Evolutionary conservation across 2,888 invertebrate genomes (phyloP), one percentile per base, ranked within the genome.

Genomic region (Leptinotarsa peninsularis): DNA sequence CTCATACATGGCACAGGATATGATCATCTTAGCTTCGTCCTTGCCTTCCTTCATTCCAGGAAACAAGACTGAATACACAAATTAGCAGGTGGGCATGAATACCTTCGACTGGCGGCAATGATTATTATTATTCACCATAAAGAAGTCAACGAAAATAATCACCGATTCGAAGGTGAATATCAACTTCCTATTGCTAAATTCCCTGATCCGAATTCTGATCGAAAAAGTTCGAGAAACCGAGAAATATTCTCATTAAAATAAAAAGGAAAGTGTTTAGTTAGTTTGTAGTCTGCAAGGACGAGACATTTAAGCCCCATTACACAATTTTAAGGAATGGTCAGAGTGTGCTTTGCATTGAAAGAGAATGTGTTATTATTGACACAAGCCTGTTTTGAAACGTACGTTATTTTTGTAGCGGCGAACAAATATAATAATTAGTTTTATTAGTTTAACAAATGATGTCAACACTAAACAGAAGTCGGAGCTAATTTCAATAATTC

Each of bases 241-340:
- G 18, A 70, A 49, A 49, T 18, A 52, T 63, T 43, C 49, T 54
- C 66, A 72, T 72, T 72, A 71, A 71, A 71, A 72, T 66, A 76
- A 76, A 76, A 76, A 72, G 76, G 76, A 76, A 76, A 76, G 76
- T 74, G 69, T 69, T 76, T 66, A 70, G 72, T 72, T 72, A 52
- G 18, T 18, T 72, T 63, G 43, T 71, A 75, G 58, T 75, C 66
- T 72, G 72, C 75, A 75, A 75, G 75, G 75, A 75, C 75, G 75
- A 75, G 18, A 75, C 67, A 66, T 58, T 74, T 71, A 63, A 71
- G 23, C 63, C 50, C 56, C n/a, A 23, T 71, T 69, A 49, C 49
- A 63, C 66, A 52, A 49, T 43, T 72, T 72, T 43, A 56, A 27
- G 43, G 63, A 43, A 63, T 63, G 58, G 58, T 58, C 21, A 58